phyloP scores from a whole-genome alignment of 2,888 invertebrate species.

The Leptinotarsa haldemani region DNA sequence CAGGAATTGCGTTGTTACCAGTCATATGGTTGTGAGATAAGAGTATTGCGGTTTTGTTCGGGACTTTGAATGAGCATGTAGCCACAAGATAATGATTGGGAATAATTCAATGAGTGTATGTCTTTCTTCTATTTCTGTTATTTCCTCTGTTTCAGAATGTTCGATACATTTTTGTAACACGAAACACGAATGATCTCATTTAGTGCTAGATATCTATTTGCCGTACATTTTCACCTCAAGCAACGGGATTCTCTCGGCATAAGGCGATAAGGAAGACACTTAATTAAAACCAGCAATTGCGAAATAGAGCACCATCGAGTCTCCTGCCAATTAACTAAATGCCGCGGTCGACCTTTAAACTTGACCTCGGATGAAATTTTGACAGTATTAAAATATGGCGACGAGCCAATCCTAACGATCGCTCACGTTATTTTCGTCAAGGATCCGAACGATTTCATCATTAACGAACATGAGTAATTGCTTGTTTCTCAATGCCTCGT shows the following conservation, averaged over 20 bases:
- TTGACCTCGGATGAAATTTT: slow-evolving; percentile 42
- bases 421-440: slow-evolving; percentile 17
- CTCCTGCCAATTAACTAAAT: slow-evolving; percentile 30
- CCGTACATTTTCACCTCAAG: too few relatives aligned
- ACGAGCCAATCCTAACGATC: slow-evolving; percentile 10
- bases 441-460: slow-evolving; percentile 20
- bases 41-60: slow-evolving; percentile 29
- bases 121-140: too few relatives aligned
- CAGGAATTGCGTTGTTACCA: slow-evolving; percentile 29
- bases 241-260: neutral
- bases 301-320: slow-evolving; percentile 1
- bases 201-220: too few relatives aligned
- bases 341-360: slow-evolving; percentile 40
- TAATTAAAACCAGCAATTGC: neutral
- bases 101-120: too few relatives aligned
- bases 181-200: too few relatives aligned
- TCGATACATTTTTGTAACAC: too few relatives aligned
- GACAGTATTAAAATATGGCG: slow-evolving; percentile 28
- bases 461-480: slow-evolving; percentile 15
- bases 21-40: slow-evolving; percentile 17
- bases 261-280: neutral
- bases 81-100: neutral
- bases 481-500: slow-evolving; percentile 11
- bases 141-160: too few relatives aligned
- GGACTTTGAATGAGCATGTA: neutral